phyloP scores from a whole-genome alignment of 2,888 invertebrate genomes.

The Cosmorhoe ocellata region DNA sequence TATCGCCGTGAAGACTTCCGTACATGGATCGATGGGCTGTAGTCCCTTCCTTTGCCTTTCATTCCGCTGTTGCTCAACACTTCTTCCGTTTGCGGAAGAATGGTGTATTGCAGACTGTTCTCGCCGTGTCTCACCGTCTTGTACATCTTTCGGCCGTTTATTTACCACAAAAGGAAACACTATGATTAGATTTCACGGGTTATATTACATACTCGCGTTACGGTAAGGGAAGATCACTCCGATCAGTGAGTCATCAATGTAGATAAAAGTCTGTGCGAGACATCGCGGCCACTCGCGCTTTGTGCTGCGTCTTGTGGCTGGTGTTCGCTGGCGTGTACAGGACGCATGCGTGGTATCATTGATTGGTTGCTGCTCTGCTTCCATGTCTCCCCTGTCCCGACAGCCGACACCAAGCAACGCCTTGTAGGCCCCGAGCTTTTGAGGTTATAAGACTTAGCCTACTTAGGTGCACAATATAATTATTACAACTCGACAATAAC shows the following conservation, averaged over 20 bases:
- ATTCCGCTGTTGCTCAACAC: slow-evolving; percentile 83
- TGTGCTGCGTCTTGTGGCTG: slow-evolving; percentile 62
- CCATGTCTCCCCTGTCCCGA: slow-evolving; percentile 43
- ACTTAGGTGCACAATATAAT: slow-evolving; percentile 42
- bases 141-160: slow-evolving; percentile 82
- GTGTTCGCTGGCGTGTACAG: slow-evolving; percentile 32
- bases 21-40: slow-evolving; percentile 74
- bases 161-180: slow-evolving; percentile 65
- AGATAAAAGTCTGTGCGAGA: slow-evolving; percentile 54
- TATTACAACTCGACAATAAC: slow-evolving; percentile 63
- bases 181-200: slow-evolving; percentile 53
- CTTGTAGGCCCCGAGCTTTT: slow-evolving; percentile 57
- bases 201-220: slow-evolving; percentile 69
- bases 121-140: slow-evolving; percentile 89
- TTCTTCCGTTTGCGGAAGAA: slow-evolving; percentile 87
- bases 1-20: slow-evolving; percentile 64
- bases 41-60: slow-evolving; percentile 79
- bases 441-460: slow-evolving; percentile 78
- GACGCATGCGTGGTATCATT: slow-evolving; percentile 77
- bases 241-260: slow-evolving; percentile 53
- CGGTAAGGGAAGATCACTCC: slow-evolving; percentile 45
- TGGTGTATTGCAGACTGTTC: slow-evolving; percentile 88
- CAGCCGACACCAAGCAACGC: slow-evolving; percentile 34
- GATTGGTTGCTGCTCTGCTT: slow-evolving; percentile 65
- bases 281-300: slow-evolving; percentile 65